Percentiles rank a stretch among this genome's conserved stretches.
Evolutionary conservation across 37 sponge, comb jelly and placozoan species (phyloP).

Genomic region (Oscarella lobularis): DNA sequence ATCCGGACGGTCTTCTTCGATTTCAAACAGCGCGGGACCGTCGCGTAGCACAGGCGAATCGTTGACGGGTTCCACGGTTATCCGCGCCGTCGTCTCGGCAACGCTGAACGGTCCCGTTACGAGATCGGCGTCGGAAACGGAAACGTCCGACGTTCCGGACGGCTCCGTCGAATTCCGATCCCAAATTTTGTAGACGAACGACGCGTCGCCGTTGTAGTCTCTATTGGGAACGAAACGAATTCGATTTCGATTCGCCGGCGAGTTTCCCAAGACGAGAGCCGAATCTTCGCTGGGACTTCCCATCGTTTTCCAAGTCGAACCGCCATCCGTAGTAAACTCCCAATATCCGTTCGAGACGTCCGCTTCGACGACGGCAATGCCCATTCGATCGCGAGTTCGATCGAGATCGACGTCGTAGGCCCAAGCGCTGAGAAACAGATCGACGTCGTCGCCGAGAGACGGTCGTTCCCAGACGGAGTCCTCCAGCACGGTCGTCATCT

Average conservation of each 20-base stretch:
- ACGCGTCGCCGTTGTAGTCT: constrained; percentile 53
- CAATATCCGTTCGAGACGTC: constrained; percentile 53
- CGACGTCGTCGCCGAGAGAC: constrained; percentile 43
- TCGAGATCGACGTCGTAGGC: constrained; percentile 39
- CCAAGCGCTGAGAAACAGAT: constrained; percentile 32
- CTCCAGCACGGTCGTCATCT: constrained; percentile 58
- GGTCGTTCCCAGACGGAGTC: constrained; percentile 51
- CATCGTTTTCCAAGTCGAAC: constrained; percentile 51
- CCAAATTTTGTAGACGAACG: constrained; percentile 63
- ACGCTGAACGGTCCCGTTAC: constrained; percentile 59
- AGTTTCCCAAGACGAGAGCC: constrained; percentile 44
- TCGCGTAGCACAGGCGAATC: constrained; percentile 41
- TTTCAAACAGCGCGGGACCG: constrained; percentile 8
- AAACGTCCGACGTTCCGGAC: constrained; percentile 34
- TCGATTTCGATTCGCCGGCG: constrained; percentile 22
- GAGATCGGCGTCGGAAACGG: constrained; percentile 31
- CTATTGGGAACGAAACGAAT: constrained; percentile 53
- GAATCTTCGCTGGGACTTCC: constrained; percentile 5
- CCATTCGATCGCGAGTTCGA: constrained; percentile 20
- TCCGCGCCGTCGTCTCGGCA: constrained; percentile 28
- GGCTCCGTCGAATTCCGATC: constrained; percentile 45
- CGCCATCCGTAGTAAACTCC: constrained; percentile 50
- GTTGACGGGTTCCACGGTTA: constrained; percentile 65
- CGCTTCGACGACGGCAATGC: constrained; percentile 52
- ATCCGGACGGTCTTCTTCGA: constrained; percentile 29